Evolutionary conservation across 2,797 vertebrate genomes (phyloP), one percentile per base, ranked within the genome.

Genomic region (Megalops cyprinoides): DNA sequence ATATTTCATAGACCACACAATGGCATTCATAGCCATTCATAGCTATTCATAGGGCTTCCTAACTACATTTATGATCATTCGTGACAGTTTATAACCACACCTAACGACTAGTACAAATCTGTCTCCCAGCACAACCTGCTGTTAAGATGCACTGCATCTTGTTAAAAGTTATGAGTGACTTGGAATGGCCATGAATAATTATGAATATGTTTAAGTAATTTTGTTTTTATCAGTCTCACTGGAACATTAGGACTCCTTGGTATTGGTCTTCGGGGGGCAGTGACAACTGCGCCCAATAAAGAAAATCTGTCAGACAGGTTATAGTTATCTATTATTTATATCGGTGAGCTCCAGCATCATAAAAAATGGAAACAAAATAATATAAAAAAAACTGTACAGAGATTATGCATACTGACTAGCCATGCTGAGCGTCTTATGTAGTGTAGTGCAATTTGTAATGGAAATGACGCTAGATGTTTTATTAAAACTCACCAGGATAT

Each of bases 131-230:
- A 44, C 37, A 20, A 37, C 62, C 23, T 23, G 44, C n/a, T 23
- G 37, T 23, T n/a, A 15, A 20, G 67, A 71, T 71, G 18, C 39
- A 44, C 44, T 71, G 18, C 39, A 23, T 42, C 37, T 2, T 71
- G 39, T 71, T 44, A 10, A 0, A 23, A 23, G 39, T 10, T 23
- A 39, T 20, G 77, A 62, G 25, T 20, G 23, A 20, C 56, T 76
- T 81, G 67, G 79, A 71, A 76, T 53, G 67, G 53, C 67, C 25
- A 49, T 20, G 34, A 55, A 58, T 79, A 39, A 58, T 46, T 74
- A 44, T 12, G 44, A 71, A 71, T 71, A 39, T 20, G 44, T 71
- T 44, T 71, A 23, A 20, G 25, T 69, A 20, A 69, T 25, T 31
- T 28, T 12, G 7, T 62, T 62, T 28, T 31, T 28, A 12, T 6